Evolutionary conservation across 1,140 invertebrate genomes (phyloP), one percentile per base, ranked within the genome.

Genomic region (Drosophila kepulauana): DNA sequence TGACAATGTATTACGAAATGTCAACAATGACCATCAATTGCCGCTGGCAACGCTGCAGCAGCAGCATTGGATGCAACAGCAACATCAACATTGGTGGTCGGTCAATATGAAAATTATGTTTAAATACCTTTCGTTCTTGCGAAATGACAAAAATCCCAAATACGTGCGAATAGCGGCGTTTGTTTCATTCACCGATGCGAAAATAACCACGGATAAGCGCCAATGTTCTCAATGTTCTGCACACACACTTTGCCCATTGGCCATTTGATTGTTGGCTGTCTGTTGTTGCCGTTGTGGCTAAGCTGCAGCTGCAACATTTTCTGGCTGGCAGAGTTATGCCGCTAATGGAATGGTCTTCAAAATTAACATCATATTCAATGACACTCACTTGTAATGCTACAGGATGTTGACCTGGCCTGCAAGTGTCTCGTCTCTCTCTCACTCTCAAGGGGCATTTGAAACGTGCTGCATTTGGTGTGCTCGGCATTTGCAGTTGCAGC

Each of bases 401-500:
- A 72, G 43, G 62, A 65, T 72, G 35, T 61, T 73, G 33, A 56
- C 65, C 49, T 62, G 43, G 5, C 52, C 48, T 46, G 6, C 8
- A 35, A 51, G 63, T 33, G 51, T 25, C 3, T 25, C 20, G 20
- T 25, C 20, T 25, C 20, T 25, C 20, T 25, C 20, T 25, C 20
- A 25, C 20, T 25, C 20, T 3, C 20, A 25, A 3, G 20, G 20
- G 48, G 52, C n/a, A 15, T 49, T 33, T 57, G 71, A 88, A 69
- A 89, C 84, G 85, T 88, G 84, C 85, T 72, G 48, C 67, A 89
- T 77, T 81, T 88, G 67, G 66, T 73, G 74, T 88, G 30, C 69
- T 43, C 46, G 70, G 82, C 77, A 87, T 87, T 87, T 88, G 77
- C 74, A 75, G 67, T 54, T 75, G 46, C 66, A 25, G 3, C 20